Base-by-base conservation (phyloP, 2,888 invertebrate genomes). In the Ernsta delagoae region DNA sequence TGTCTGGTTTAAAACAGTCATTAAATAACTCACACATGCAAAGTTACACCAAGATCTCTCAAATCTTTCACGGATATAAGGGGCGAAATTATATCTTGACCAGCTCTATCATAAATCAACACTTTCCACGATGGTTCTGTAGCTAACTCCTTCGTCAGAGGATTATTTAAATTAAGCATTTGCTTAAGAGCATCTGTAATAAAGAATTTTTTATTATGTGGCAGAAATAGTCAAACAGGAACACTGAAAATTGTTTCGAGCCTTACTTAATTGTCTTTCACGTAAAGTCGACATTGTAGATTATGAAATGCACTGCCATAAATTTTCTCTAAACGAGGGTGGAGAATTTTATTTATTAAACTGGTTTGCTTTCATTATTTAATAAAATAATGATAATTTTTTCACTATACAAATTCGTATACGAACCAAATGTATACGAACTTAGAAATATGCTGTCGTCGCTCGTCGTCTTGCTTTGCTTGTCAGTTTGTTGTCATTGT, bases 51-150 rank as follows among this genome's bases (percentile, higher is more conserved):
- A 81, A 98, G 93, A 86, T 99, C 99, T 78, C 99, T 91, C 4
- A 99, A 94, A 83, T 99, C 99, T 87, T 98, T 98, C 16, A 99
- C 97, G 24, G 98, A 98, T 82, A 99, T 95, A 65, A 99, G 90
- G 0, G 99, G 99, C 11, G 99, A 99, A 79, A 99, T 98, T 62
- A 99, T 98, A 85, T 99, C 99, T 92, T 99, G 99, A 4, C 99
- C 99, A 76, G 97, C 96, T 79, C 98, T 95, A 87, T 99, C 99
- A 83, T 99, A 99, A 72, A 99, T 96, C 72, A 99, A 93, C 70
- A 99, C 96, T 94, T 99, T 99, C 99, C 99, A 99, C 11, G 97
- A 96, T 34, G 99, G 98, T 90, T 99, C 98, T 48, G 96, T 95
- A 8, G 96, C 95, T 59, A 96, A 94, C 70, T 95, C 94, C 86